Evolutionary conservation across 2,113 vertebrate species (phyloP), one percentile per base, ranked within the genome.

Genomic region (Callorhinus ursinus): DNA sequence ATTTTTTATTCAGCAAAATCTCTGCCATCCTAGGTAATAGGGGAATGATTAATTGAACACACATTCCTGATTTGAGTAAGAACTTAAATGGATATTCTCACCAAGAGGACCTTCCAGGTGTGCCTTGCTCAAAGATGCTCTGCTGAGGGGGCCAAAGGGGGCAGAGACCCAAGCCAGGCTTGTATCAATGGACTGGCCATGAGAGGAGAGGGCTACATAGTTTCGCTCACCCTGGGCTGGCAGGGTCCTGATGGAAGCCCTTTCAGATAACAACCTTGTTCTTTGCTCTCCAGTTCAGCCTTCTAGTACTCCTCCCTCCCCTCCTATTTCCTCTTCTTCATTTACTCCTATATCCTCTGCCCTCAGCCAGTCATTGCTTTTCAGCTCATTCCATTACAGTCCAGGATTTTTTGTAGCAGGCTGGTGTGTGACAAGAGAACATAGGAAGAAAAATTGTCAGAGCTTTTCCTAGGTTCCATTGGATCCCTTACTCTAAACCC

Each of bases 1-100:
- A 86, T 93, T 90, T 90, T 90, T 96, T 86, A 94, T 94, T 93
- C 90, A 92, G 39, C 24, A 46, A 81, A 79, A 80, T 59, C 46
- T 76, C 74, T 80, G 57, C 28, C 22, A 5, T 63, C 26, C 49
- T 79, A 11, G 49, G 76, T 93, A 77, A 94, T n/a, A 33, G 63
- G 67, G 21, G 26, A 91, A 88, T 81, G 84, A 93, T 76, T 51
- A 65, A 77, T 31, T 90, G 76, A 83, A 92, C 39, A 51, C 8
- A 33, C 14, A 76, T 4, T 33, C 57, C 16, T 51, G 22, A 59
- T 51, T 51, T 10, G 1, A 49, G 11, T 80, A 21, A 63, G 42
- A 84, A 55, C 4, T 33, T 7, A 0, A 18, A 65, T 28, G 28
- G 2, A 14, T 53, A 55, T 36, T 63, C 57, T 63, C 19, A 0